A percentile compares a stretch with the other conserved stretches of the same genome.
Conservation (phyloP, 2,888 invertebrate species). For the Adelognathus sp. region DNA sequence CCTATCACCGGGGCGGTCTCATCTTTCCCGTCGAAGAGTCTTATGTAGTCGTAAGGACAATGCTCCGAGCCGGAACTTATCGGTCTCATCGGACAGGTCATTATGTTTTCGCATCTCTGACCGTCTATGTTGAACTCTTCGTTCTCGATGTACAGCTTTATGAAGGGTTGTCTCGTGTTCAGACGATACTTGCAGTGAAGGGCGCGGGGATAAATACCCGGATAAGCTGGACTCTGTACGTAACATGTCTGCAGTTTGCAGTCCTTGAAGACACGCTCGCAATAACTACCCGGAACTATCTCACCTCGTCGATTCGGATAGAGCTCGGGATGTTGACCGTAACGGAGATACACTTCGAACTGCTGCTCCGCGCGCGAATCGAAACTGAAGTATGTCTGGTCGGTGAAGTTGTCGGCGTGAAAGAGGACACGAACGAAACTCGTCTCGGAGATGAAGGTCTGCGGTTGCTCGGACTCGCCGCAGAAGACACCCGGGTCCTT, state of each 20-base stretch:
- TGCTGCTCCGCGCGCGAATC: slow-evolving; percentile 95
- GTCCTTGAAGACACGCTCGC: slow-evolving; percentile 93
- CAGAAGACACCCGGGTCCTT: slow-evolving; percentile 95
- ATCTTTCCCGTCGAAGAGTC: slow-evolving; percentile 94
- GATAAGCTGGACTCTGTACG: slow-evolving; percentile 96
- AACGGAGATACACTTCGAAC: slow-evolving; percentile 93
- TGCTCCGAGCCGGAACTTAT: slow-evolving; percentile 93
- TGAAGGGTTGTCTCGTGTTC: slow-evolving; percentile 93
- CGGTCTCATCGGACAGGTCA: slow-evolving; percentile 96
- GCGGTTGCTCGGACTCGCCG: slow-evolving; percentile 96
- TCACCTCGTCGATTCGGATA: slow-evolving; percentile 95
- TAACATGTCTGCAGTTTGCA: slow-evolving; percentile 95
- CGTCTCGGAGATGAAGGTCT: slow-evolving; percentile 97
- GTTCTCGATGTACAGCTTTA: slow-evolving; percentile 95
- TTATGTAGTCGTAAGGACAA: slow-evolving; percentile 95
- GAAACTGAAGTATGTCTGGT: slow-evolving; percentile 94
- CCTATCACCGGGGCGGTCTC: slow-evolving; percentile 94
- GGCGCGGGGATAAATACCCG: slow-evolving; percentile 95
- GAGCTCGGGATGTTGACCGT: slow-evolving; percentile 96
- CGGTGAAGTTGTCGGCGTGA: slow-evolving; percentile 96
- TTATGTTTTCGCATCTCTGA: slow-evolving; percentile 95
- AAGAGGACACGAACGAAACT: slow-evolving; percentile 95
- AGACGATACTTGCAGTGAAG: slow-evolving; percentile 95
- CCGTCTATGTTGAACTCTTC: slow-evolving; percentile 97
- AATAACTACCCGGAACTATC: slow-evolving; percentile 94